Base-by-base conservation (phyloP, 1,140 invertebrate species). In the honey bee (Apis mellifera) region DNA sequence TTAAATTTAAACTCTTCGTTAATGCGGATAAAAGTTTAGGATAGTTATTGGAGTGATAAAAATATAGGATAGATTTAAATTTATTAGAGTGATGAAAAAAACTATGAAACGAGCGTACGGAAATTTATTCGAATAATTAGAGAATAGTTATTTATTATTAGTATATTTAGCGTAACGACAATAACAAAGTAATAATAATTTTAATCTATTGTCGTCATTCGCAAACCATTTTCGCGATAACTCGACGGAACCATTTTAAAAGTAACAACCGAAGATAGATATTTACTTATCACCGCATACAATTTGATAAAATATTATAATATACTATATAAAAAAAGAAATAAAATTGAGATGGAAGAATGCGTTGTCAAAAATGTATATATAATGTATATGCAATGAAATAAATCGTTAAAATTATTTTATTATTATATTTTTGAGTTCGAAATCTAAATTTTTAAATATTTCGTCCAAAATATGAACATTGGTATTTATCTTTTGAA, bases 251-350 rank as follows among this genome's bases (percentile, higher is more conserved):
- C 59, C 23, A 21, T 65, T 65, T 73, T 42, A 26, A 73, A 80
- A 65, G 50, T 26, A 57, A 32, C 70, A 72, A 62, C 7, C 50
- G 7, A 15, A n/a, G n/a, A 60, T 54, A 55, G 59, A 73, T 80
- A 80, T 74, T 65, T 73, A 55, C 26, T 80, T 80, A 80, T 80
- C 60, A 32, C n/a, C n/a, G n/a, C n/a, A n/a, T n/a, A n/a, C n/a
- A 26, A 42, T 65, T 80, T 21, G 70, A 66, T 74, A 74, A 80
- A 72, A 42, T 21, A 17, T 42, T 57, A 57, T 70, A 66, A 23
- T 57, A 66, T 60, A 74, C 21, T 32, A 55, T 71, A n/a, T 11
- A 42, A 42, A 59, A 42, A 32, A 59, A 55, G 70, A 26, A 55
- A 19, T 59, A 15, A 23, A 26, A 42, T 50, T 13, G 23, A 8